These are phyloP conservation scores for Zhuqinia jingwanae DNA, from an alignment of 2,888 invertebrate species.

Conservation along the genomic window DNA sequence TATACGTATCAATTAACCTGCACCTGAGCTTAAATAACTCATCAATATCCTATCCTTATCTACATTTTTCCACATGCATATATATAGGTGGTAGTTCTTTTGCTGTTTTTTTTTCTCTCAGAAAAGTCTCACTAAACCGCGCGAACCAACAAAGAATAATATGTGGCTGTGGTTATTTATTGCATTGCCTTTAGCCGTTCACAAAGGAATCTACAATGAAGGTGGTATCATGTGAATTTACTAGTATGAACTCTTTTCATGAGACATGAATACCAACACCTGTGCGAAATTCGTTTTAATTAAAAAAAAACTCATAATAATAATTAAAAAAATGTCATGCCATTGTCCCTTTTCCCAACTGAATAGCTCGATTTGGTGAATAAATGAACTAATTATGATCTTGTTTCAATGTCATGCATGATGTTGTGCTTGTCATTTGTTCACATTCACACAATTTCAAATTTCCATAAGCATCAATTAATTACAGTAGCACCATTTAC, in stretches of 20 bases:
- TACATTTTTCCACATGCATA: background rate
- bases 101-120: background rate
- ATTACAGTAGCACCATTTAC: background rate
- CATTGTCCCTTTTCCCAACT: background rate
- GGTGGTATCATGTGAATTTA: background rate
- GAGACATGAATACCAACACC: background rate
- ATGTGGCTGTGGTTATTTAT: too few relatives aligned
- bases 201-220: background rate
- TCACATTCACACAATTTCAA: background rate
- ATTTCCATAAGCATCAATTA: background rate
- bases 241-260: background rate
- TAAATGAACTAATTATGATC: background rate
- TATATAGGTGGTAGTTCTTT: too few relatives aligned
- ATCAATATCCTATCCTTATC: background rate
- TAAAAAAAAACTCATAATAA: too few relatives aligned
- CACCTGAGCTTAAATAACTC: background rate
- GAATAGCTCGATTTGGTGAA: too few relatives aligned
- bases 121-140: conserved; percentile 3
- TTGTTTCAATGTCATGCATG: background rate
- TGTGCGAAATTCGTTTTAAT: background rate
- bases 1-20: background rate
- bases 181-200: background rate
- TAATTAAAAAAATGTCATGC: background rate
- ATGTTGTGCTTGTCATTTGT: background rate
- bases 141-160: background rate